These are phyloP conservation scores for Drosophila asahinai DNA, from an alignment of 1,140 invertebrate species.

Conservation along the genomic window DNA sequence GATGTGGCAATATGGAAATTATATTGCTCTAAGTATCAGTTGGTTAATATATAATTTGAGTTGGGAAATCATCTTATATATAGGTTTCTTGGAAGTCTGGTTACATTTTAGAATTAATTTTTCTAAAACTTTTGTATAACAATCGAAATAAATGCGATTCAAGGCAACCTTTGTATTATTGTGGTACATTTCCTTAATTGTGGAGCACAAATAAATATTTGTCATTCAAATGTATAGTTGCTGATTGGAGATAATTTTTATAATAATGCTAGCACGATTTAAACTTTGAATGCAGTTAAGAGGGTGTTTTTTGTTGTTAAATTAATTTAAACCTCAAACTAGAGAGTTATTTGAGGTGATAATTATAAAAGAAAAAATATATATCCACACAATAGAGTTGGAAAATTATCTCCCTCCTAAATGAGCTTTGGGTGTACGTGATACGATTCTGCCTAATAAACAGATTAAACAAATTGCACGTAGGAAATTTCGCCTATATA, in stretches of 20 bases:
- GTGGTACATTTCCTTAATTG: not conserved
- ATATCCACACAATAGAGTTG: not conserved
- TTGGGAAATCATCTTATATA: not conserved
- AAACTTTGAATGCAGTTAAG: too few relatives aligned
- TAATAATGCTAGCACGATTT: too few relatives aligned
- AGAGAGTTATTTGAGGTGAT: not conserved
- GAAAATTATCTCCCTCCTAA: not conserved
- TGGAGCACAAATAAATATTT: not conserved
- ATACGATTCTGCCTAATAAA: not conserved
- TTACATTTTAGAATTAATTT: too few relatives aligned
- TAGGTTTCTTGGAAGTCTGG: not conserved
- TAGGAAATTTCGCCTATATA: too few relatives aligned
- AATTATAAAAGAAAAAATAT: not conserved
- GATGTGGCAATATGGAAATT: slow-evolving; percentile 22
- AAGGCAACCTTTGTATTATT: too few relatives aligned
- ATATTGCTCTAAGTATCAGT: not conserved
- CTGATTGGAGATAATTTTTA: not conserved
- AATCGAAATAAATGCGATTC: not conserved
- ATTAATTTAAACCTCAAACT: not conserved
- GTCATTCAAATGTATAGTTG: not conserved
- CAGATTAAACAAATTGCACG: not conserved
- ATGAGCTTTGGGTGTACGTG: not conserved
- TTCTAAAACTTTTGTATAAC: not conserved
- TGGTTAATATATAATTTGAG: not conserved
- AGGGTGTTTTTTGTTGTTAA: not conserved